Conservation (phyloP, 2,113 vertebrate genomes). For the Mugil cephalus region DNA sequence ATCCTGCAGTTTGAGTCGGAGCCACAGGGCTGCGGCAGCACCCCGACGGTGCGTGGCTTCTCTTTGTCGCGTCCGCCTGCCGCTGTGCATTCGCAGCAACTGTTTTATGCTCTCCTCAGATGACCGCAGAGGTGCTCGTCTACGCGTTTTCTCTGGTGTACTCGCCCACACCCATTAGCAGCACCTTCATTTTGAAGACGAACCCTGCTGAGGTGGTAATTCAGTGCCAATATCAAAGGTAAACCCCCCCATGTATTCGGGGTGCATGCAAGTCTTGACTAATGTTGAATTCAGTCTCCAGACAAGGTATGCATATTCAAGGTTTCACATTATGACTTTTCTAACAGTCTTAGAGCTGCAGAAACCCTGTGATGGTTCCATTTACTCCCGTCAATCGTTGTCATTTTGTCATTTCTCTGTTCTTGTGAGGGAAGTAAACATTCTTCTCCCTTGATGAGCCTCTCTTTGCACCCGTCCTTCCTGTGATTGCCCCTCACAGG, state of each 20-base stretch:
- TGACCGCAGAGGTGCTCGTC: conserved; percentile 68
- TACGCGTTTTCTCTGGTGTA: conserved; percentile 76
- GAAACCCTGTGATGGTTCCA: too few species aligned
- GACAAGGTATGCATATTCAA: too few species aligned
- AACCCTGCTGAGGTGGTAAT: conserved; percentile 57
- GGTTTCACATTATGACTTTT: too few species aligned
- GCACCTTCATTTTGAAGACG: conserved; percentile 67
- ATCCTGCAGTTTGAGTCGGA: conserved; percentile 59
- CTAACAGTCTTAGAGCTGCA: too few species aligned
- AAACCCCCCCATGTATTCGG: background rate
- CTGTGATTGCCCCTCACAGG: conserved; percentile 48
- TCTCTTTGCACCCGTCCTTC: background rate
- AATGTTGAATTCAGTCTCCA: too few species aligned
- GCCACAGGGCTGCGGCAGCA: conserved; percentile 69
- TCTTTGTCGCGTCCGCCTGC: too few species aligned
- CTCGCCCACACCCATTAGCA: conserved; percentile 44
- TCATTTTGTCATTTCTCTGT: background rate
- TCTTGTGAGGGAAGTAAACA: background rate
- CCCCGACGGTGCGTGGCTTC: conserved; percentile 24
- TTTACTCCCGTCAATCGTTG: too few species aligned
- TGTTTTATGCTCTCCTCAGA: conserved; percentile 40
- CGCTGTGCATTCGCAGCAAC: background rate
- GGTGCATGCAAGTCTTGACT: too few species aligned
- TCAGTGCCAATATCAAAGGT: conserved; percentile 78
- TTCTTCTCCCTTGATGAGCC: background rate